These are phyloP conservation scores for Verasper variegatus DNA, from an alignment of 2,113 vertebrate genomes.

Conservation along the genomic window DNA sequence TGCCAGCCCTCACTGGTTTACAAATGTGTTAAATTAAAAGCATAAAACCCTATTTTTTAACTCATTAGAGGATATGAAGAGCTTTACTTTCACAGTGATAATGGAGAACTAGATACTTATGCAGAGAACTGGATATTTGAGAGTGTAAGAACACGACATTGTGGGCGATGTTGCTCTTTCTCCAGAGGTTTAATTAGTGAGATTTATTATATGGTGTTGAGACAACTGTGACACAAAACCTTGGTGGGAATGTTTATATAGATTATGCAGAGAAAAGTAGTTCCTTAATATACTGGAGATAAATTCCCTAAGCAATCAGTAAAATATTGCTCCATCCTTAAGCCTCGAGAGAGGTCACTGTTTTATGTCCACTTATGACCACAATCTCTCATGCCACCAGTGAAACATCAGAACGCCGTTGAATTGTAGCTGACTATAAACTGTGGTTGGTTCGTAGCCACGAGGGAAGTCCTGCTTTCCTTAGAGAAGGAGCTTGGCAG, in stretches of 20 bases:
- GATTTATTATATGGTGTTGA: background rate
- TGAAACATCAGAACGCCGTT: conserved; percentile 26
- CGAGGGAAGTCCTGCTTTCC: conserved; percentile 1
- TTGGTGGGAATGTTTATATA: background rate
- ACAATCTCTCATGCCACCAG: conserved; percentile 14
- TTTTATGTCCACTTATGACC: conserved; percentile 28
- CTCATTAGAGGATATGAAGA: conserved; percentile 4
- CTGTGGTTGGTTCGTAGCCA: conserved; percentile 17
- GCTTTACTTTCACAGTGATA: background rate
- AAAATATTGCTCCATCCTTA: conserved; percentile 11
- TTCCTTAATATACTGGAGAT: background rate
- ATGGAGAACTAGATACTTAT: background rate
- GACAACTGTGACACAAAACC: background rate
- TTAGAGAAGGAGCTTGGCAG: background rate
- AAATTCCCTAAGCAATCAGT: conserved; percentile 10
- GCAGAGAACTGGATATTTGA: background rate
- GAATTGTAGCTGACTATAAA: conserved; percentile 14
- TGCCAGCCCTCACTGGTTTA: background rate
- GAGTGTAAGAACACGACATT: background rate
- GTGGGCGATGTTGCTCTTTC: background rate
- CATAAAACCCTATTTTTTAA: background rate
- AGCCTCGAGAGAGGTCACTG: conserved; percentile 22
- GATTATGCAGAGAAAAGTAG: background rate
- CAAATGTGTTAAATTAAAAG: conserved; percentile 11
- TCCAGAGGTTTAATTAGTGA: conserved; percentile 12